Evolutionary conservation across 2,113 vertebrate genomes (phyloP).

Genomic region (Xiphophorus maculatus): DNA sequence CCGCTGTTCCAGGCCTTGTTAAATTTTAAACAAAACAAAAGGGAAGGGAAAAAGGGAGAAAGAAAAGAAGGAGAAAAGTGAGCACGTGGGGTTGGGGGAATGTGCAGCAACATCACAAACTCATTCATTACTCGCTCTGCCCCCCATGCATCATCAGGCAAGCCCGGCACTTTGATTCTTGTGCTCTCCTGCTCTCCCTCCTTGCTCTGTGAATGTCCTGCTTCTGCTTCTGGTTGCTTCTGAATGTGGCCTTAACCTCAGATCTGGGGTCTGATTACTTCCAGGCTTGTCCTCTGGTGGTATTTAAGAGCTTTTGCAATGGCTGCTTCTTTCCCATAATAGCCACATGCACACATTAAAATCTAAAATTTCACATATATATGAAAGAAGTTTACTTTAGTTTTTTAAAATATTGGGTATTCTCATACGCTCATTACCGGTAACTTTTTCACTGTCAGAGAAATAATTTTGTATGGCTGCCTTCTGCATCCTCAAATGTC

Average conservation of each 20-base stretch:
- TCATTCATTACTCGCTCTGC: constrained; percentile 66
- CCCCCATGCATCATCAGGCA: constrained; percentile 53
- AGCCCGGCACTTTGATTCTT: constrained; percentile 49
- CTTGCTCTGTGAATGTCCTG: constrained; percentile 9
- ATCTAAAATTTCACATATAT: neutral
- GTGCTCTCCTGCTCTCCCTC: neutral
- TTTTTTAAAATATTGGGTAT: neutral
- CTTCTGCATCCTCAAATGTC: constrained; percentile 24
- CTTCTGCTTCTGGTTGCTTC: constrained; percentile 6
- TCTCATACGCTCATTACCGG: neutral
- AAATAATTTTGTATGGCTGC: constrained; percentile 4
- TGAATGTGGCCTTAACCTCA: constrained; percentile 56
- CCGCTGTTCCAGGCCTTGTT: constrained; percentile 79
- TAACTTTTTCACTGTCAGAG: constrained; percentile 16
- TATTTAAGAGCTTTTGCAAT: constrained; percentile 43
- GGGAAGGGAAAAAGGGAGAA: constrained; percentile 47
- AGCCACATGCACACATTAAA: constrained; percentile 12
- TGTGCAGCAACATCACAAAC: constrained; percentile 74
- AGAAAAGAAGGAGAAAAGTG: constrained; percentile 53
- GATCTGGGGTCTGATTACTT: constrained; percentile 64
- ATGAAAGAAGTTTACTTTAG: no score
- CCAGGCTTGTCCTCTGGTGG: constrained; percentile 29
- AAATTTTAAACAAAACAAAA: constrained; percentile 81
- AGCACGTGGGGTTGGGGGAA: constrained; percentile 66
- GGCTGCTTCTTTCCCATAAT: constrained; percentile 20